Evolutionary conservation across 2,888 invertebrate species (phyloP), one percentile per base, ranked within the genome.

Genomic region (Cataglyphis cursor): DNA sequence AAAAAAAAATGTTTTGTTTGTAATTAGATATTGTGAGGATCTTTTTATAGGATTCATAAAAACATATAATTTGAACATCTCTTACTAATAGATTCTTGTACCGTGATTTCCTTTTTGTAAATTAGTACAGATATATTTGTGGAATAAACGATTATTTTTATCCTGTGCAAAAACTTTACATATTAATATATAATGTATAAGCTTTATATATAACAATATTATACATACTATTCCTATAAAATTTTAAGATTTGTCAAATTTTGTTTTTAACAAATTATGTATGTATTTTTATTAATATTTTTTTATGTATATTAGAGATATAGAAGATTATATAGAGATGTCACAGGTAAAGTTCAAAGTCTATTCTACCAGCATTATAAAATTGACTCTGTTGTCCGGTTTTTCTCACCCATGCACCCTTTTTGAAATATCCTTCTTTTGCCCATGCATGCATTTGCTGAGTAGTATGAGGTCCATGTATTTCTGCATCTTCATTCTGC

Each of bases 381-480:
- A 99, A 99, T 80, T 96, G 96, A 92, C 96, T 96, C 75, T 96
- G 96, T 68, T 97, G 97, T 51, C 96, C 96, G 90, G 96, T 96
- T 95, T 98, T 98, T 82, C 99, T 96, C 0, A 98, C 98, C 96
- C 97, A 98, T 1, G 98, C 98, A 3, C 97, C 97, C 82, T 95
- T 96, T 94, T 98, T 97, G 94, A 99, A 99, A 93, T 98, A 97
- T 1, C 98, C 98, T 86, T 98, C 97, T 83, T 97, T 96, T 0
- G 97, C 96, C 98, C 98, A 99, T 82, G 97, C 96, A n/a, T 97
- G 96, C 99, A 99, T 99, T 95, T 99, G 97, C 83, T 97, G 95
- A 28, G 97, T 97, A 3, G 97, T 96, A 94, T 97, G 98, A 0
- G 99, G 99, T 0, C 99, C 99, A 89, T 97, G 97, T 68, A 98